Conservation (phyloP, 2,888 invertebrate genomes). For the Stenichneumon culpator region DNA sequence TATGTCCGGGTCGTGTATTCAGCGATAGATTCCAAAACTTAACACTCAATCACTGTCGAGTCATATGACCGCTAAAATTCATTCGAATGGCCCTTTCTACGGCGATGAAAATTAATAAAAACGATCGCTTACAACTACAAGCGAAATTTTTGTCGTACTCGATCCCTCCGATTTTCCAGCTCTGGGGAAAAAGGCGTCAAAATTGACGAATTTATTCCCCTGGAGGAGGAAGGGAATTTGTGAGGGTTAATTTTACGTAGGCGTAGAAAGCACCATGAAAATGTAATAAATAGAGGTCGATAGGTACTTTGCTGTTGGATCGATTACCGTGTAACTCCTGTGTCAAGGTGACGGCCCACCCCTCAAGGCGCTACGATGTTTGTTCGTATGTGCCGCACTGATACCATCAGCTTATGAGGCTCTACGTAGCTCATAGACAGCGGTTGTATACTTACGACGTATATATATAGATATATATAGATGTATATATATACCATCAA, state of each 20-base stretch:
- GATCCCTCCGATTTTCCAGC: neutral
- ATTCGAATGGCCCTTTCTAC: neutral
- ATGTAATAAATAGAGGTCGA: constrained; percentile 10
- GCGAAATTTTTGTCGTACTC: neutral
- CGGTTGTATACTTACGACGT: neutral
- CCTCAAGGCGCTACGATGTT: neutral
- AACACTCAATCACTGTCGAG: neutral
- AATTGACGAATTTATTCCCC: neutral
- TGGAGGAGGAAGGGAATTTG: neutral
- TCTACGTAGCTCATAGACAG: neutral
- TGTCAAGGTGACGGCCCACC: constrained; percentile 33
- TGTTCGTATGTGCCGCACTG: neutral
- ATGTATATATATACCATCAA: neutral
- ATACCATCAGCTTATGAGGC: constrained; percentile 4
- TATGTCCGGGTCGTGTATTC: neutral
- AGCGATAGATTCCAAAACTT: neutral
- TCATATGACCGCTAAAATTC: neutral
- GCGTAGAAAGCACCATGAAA: constrained; percentile 1
- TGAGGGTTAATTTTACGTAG: neutral
- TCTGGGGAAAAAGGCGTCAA: too few relatives aligned
- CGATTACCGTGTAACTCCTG: constrained; percentile 26
- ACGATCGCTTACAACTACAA: neutral
- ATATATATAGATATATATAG: neutral
- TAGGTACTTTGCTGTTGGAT: constrained; percentile 18
- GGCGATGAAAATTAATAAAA: neutral